A percentile compares a stretch with the other conserved stretches of the same genome.
Evolutionary conservation across 2,797 vertebrate species (phyloP).

Genomic region (Psittacula derbiana): DNA sequence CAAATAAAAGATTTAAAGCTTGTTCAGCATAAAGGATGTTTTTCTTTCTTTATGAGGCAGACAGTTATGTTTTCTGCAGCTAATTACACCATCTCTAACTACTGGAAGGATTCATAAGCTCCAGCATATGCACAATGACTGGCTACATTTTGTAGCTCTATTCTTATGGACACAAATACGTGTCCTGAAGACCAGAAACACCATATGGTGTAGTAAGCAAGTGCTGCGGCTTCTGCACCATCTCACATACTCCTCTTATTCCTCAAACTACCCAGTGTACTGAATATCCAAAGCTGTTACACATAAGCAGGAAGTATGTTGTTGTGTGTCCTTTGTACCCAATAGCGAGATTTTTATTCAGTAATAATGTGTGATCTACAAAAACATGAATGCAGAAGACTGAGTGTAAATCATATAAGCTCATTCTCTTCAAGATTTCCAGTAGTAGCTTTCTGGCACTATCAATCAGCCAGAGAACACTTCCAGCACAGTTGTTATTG

Average conservation of each 20-base stretch:
- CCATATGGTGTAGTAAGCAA: conserved; percentile 5
- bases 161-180: not conserved
- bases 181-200: conserved; percentile 33
- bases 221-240: not conserved
- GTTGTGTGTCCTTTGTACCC: not conserved
- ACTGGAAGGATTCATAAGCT: not conserved
- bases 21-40: not conserved
- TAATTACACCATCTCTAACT: not conserved
- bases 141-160: not conserved
- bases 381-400: not conserved
- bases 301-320: not conserved
- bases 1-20: not conserved
- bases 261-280: not conserved
- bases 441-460: not conserved
- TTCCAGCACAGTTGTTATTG: not conserved
- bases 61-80: not conserved
- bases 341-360: not conserved
- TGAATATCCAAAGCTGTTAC: not conserved
- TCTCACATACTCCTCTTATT: not conserved
- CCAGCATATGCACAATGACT: conserved; percentile 15
- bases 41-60: not conserved
- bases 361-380: not conserved
- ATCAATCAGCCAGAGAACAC: not conserved
- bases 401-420: not conserved
- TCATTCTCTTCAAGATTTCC: not conserved